Evolutionary conservation across 2,113 vertebrate species (phyloP), one percentile per base, ranked within the genome.

Genomic region (Girardinichthys multiradiatus): DNA sequence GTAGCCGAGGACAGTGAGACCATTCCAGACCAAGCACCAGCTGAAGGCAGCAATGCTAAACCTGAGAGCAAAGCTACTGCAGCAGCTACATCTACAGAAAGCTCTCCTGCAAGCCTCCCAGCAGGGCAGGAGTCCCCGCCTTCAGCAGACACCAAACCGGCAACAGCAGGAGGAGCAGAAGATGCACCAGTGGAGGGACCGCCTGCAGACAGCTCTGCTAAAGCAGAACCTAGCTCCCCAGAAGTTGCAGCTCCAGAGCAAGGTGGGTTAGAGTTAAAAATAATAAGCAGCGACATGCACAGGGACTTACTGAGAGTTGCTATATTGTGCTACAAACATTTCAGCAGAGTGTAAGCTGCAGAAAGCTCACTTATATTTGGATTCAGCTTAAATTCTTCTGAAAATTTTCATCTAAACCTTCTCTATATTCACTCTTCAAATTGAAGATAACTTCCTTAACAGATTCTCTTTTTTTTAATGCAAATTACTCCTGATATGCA

Each of bases 1-100:
- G 45, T 79, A 75, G 82, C 91, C 4, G 91, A 87, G 57, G 91
- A 92, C 72, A 84, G 78, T n/a, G 88, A 90, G 79, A 92, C 90
- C 31, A 74, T 91, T 65, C 88, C 90, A 0, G 93, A 94, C 75
- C 88, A 89, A 77, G 89, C 88, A 4, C 63, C 85, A 0, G 68
- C 82, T 13, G 72, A 72, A 0, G 30, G 27, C 2, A 17, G 59
- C 0, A 79, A 82, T 15, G 76, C 26, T 13, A 76, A 81, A 15
- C 51, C 72, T 14, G 66, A 63, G 33, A 77, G 79, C 0, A 81
- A 80, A 35, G 57, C 88, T 51, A 78, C 57, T 33, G 72, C 64
- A 35, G 67, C 74, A 5, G 68, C 78, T 27, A 4, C 31, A 3
- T 39, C 76, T 64, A 70, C 65, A 51, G 60, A 54, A 5, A 62